These are phyloP conservation scores for Sinodicranocentrus sp. DNA, from an alignment of 2,888 invertebrate genomes.

Conservation along the genomic window DNA sequence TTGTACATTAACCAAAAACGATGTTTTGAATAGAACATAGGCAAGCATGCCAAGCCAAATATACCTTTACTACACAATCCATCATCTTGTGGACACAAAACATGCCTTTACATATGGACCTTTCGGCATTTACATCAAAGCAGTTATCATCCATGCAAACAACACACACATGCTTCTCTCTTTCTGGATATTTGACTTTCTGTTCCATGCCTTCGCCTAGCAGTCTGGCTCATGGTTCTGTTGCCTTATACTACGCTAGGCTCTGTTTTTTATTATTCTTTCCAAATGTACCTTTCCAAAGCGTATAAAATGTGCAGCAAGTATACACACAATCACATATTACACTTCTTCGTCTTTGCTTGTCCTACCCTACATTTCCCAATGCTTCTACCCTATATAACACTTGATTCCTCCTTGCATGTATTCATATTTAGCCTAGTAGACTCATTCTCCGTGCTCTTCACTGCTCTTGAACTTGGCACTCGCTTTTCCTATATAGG, in stretches of 20 bases:
- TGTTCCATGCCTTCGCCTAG: no score
- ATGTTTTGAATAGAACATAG: no score
- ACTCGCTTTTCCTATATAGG: constrained; percentile 25
- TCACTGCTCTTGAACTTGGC: constrained; percentile 61
- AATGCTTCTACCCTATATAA: not conserved
- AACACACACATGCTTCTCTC: no score
- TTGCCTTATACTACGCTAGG: not conserved
- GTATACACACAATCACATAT: not conserved
- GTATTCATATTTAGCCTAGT: not conserved
- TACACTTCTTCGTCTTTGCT: not conserved
- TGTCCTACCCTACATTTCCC: constrained; percentile 31
- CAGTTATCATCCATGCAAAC: no score
- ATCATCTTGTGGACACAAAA: no score
- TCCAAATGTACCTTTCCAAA: not conserved
- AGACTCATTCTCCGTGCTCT: not conserved
- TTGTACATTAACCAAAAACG: no score
- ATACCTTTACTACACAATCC: no score
- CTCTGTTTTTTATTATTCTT: not conserved
- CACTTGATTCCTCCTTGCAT: constrained; percentile 2
- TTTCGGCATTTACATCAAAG: no score
- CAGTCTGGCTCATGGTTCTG: not conserved
- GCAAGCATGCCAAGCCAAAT: no score
- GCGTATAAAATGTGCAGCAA: not conserved
- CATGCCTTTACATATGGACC: no score
- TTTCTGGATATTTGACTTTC: no score